A percentile compares a stretch with the other conserved stretches of the same genome.
Conservation (phyloP, 2,888 invertebrate genomes). For the Heliconius charithonia region DNA sequence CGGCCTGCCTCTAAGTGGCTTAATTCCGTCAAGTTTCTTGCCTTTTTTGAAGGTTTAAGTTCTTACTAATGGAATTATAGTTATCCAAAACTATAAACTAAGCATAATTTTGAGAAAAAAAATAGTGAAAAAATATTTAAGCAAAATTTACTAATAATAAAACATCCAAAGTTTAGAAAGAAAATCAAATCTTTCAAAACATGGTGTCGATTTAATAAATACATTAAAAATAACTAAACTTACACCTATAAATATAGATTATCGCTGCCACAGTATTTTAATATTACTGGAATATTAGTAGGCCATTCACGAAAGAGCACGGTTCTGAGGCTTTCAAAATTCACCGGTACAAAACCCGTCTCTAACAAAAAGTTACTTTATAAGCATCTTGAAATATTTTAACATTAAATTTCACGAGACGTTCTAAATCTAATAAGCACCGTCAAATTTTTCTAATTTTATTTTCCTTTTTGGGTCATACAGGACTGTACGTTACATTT, state of each 20-base stretch:
- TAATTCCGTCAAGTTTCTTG: slow-evolving; percentile 56
- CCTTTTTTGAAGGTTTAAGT: slow-evolving; percentile 51
- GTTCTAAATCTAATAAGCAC: slow-evolving; percentile 31
- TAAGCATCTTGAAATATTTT: slow-evolving; percentile 33
- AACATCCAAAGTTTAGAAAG: no score
- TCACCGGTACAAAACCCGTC: slow-evolving; percentile 19
- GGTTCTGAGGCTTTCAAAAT: slow-evolving; percentile 27
- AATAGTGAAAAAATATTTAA: no score
- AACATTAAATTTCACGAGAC: slow-evolving; percentile 29
- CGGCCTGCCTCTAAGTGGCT: slow-evolving; percentile 66
- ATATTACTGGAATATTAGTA: slow-evolving; percentile 26
- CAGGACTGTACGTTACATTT: neutral
- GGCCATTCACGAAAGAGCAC: slow-evolving; percentile 32
- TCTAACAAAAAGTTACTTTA: slow-evolving; percentile 35
- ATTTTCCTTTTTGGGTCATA: slow-evolving; percentile 12
- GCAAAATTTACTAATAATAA: no score
- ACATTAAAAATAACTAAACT: slow-evolving; percentile 6
- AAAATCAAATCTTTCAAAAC: neutral
- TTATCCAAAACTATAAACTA: neutral
- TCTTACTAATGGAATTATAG: slow-evolving; percentile 8
- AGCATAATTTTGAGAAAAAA: no score
- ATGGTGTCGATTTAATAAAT: neutral
- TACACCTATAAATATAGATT: neutral
- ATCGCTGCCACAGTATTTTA: slow-evolving; percentile 43
- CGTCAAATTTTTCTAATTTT: slow-evolving; percentile 23